phyloP scores from a whole-genome alignment of 2,113 vertebrate genomes.

The Leptodactylus fuscus region DNA sequence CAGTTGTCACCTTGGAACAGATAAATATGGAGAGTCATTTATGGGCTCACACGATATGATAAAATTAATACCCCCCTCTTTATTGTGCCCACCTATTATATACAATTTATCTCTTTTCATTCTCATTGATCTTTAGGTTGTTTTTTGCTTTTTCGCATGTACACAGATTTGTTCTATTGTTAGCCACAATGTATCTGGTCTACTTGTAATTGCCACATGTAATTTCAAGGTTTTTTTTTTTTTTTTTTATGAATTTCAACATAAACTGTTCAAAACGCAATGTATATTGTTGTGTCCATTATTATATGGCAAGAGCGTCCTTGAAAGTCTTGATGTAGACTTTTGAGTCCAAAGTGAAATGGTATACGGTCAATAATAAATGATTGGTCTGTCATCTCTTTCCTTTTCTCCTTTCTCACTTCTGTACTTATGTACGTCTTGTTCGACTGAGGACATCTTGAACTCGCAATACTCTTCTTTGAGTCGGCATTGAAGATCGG shows the following conservation, averaged over 20 bases:
- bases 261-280: background rate
- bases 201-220: background rate
- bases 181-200: no score
- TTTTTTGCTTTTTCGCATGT: no score
- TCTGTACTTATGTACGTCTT: background rate
- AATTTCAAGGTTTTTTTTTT: background rate
- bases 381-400: background rate
- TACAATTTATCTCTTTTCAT: background rate
- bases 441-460: constrained; percentile 2
- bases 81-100: background rate
- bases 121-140: background rate
- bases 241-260: background rate
- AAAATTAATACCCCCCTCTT: no score
- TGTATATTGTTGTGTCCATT: background rate
- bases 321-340: background rate
- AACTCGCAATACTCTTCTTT: background rate
- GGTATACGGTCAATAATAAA: background rate
- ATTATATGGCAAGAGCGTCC: background rate
- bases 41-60: no score
- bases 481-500: background rate
- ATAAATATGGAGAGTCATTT: no score
- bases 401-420: background rate
- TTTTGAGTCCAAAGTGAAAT: background rate
- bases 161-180: no score
- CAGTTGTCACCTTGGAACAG: no score